phyloP scores from a whole-genome alignment of 2,888 invertebrate species.

The Neria commutata region DNA sequence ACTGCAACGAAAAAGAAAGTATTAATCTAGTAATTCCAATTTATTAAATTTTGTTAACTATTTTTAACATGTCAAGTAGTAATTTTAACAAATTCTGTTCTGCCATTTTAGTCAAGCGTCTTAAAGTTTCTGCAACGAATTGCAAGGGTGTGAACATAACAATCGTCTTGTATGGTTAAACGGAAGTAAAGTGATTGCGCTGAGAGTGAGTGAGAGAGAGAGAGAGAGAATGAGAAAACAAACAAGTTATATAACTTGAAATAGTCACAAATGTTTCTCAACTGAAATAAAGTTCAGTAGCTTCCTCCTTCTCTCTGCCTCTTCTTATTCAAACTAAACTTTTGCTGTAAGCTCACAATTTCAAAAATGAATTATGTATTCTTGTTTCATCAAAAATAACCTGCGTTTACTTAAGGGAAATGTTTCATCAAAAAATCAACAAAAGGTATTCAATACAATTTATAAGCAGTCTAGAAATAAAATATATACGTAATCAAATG shows the following conservation, averaged over 20 bases:
- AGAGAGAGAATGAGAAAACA: too few relatives aligned
- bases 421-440: conserved; percentile 10
- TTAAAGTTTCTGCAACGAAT: conserved; percentile 10
- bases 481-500: conserved; percentile 48
- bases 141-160: conserved; percentile 14
- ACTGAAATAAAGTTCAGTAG: too few relatives aligned
- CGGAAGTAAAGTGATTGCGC: too few relatives aligned
- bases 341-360: too few relatives aligned
- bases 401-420: background rate
- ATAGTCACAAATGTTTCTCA: too few relatives aligned
- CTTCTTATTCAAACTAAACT: too few relatives aligned
- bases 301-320: too few relatives aligned
- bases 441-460: background rate
- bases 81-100: conserved; percentile 32
- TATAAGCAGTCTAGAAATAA: background rate
- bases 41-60: conserved; percentile 19
- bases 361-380: too few relatives aligned
- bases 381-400: too few relatives aligned
- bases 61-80: conserved; percentile 38
- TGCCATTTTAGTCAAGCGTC: conserved; percentile 25
- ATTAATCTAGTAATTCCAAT: conserved; percentile 42
- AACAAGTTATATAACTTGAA: too few relatives aligned
- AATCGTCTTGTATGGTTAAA: too few relatives aligned
- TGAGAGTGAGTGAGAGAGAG: too few relatives aligned
- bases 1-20: conserved; percentile 28